A percentile compares a stretch with the other conserved stretches of the same genome.
Conservation (phyloP, 2,888 invertebrate species). For the Temnothorax rugatulus region DNA sequence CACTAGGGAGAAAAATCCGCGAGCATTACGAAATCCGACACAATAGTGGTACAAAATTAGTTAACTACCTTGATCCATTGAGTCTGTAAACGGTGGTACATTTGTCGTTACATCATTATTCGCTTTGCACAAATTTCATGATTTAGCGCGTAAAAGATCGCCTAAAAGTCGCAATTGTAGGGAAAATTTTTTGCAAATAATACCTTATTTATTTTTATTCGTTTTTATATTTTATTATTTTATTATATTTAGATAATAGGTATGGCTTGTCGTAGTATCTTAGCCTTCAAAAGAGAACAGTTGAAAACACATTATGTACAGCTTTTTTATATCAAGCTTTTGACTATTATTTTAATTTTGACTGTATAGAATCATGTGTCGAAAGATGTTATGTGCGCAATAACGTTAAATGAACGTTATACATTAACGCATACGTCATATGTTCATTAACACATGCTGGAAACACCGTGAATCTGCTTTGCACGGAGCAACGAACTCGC, state of each 20-base stretch:
- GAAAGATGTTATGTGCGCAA: background rate
- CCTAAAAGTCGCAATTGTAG: background rate
- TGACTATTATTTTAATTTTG: background rate
- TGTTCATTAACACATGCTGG: background rate
- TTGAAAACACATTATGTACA: background rate
- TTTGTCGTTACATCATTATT: background rate
- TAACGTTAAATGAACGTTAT: background rate
- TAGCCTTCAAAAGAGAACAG: background rate
- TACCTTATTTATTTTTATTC: background rate
- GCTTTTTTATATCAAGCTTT: background rate
- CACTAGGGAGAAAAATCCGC: background rate
- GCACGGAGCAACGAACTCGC: constrained; percentile 69
- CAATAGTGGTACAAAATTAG: constrained; percentile 6
- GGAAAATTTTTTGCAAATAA: background rate
- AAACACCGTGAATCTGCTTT: constrained; percentile 12
- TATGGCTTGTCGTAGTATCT: too few species aligned
- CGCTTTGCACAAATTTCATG: background rate
- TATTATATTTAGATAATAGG: background rate
- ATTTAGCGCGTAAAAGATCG: background rate
- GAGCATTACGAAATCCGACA: constrained; percentile 14
- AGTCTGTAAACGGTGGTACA: background rate
- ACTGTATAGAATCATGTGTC: background rate
- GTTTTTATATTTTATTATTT: background rate
- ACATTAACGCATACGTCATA: background rate
- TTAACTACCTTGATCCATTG: background rate